Conservation (phyloP, 2,888 invertebrate species). For the Acheta domesticus region DNA sequence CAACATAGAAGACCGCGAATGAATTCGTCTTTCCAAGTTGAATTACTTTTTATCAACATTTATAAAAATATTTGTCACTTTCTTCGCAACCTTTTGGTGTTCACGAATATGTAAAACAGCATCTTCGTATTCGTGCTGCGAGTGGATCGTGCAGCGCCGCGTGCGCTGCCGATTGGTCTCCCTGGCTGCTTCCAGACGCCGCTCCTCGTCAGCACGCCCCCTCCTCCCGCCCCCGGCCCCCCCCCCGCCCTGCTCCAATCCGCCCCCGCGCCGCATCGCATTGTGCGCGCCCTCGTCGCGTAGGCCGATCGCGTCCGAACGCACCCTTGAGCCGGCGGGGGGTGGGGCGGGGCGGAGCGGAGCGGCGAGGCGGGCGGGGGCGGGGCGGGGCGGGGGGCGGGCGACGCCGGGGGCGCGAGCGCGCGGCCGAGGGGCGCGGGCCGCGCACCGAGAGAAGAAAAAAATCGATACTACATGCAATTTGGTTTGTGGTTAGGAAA, state of each 20-base stretch:
- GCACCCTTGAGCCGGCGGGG: background rate
- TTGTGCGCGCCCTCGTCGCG: background rate
- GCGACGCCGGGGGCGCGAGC: background rate
- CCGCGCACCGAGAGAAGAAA: conserved; percentile 18
- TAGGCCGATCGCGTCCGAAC: background rate
- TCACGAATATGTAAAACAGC: too few relatives aligned
- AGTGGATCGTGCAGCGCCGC: too few relatives aligned
- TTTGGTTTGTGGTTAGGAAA: conserved; percentile 10
- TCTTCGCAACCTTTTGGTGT: too few relatives aligned
- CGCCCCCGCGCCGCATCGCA: background rate
- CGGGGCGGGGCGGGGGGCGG: background rate
- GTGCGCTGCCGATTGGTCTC: too few relatives aligned
- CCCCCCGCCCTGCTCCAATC: background rate
- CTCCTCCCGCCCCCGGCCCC: background rate
- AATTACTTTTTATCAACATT: too few relatives aligned
- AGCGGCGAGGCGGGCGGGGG: background rate
- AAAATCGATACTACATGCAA: background rate
- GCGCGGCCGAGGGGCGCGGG: background rate
- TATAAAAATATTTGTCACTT: too few relatives aligned
- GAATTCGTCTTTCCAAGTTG: too few relatives aligned
- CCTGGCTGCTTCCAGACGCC: too few relatives aligned
- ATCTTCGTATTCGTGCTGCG: too few relatives aligned
- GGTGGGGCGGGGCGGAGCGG: background rate
- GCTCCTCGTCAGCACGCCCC: background rate
- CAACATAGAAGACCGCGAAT: too few relatives aligned